phyloP scores from a whole-genome alignment of 2,113 vertebrate species.

The Pseudorectes ferrugineus region DNA sequence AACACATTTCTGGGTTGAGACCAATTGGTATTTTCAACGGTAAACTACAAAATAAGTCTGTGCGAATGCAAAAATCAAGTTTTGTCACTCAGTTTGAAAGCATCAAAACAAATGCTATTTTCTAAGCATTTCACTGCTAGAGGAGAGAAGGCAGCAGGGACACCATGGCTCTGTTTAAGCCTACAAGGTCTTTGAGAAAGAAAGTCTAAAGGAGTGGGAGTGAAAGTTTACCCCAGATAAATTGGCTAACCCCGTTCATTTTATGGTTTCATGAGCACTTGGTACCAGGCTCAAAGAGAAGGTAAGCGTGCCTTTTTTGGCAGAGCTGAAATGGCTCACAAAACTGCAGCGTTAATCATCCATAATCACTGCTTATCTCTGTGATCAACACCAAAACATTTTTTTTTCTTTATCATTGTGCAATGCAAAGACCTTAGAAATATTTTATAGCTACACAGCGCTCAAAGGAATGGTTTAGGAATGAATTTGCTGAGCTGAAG shows the following conservation, averaged over 20 bases:
- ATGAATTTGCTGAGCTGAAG: background rate
- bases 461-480: background rate
- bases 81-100: background rate
- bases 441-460: background rate
- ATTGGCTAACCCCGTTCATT: fast-evolving
- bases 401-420: background rate
- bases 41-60: background rate
- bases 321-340: background rate
- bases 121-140: background rate
- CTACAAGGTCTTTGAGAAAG: background rate
- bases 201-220: background rate
- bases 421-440: background rate
- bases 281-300: background rate
- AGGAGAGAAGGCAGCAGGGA: background rate
- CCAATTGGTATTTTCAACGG: background rate
- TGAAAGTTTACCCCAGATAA: background rate
- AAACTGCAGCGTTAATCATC: background rate
- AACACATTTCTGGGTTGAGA: fast-evolving
- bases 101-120: background rate
- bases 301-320: fast-evolving
- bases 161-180: background rate
- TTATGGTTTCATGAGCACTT: background rate
- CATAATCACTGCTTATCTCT: background rate
- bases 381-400: background rate
- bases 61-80: background rate